phyloP scores from a whole-genome alignment of 2,888 invertebrate species.

The Laspeyria flexula region DNA sequence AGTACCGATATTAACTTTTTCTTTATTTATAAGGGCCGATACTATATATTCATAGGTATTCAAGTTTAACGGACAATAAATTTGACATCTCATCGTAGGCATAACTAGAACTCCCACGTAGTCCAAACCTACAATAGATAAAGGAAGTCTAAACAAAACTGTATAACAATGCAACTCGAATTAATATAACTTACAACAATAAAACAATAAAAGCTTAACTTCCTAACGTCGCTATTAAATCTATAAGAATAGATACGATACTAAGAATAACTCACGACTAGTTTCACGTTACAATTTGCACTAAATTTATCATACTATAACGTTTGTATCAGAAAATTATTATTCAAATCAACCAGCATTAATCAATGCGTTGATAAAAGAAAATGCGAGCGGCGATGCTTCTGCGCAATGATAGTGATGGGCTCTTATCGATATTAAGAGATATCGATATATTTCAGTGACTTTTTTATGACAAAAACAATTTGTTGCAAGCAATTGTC shows the following conservation, averaged over 20 bases:
- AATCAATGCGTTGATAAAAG: conserved; percentile 85
- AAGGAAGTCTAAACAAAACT: neutral
- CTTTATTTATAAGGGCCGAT: too few relatives aligned
- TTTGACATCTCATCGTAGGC: too few relatives aligned
- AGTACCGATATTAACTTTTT: too few relatives aligned
- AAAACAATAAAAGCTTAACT: conserved; percentile 36
- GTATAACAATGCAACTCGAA: conserved; percentile 14
- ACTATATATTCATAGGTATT: too few relatives aligned
- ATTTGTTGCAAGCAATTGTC: too few relatives aligned
- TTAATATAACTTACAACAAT: conserved; percentile 24
- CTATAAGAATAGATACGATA: conserved; percentile 40
- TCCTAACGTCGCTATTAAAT: conserved; percentile 41
- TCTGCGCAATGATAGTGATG: conserved; percentile 64
- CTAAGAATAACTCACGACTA: conserved; percentile 47
- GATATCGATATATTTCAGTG: neutral
- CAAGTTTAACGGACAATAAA: too few relatives aligned
- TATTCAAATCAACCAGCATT: conserved; percentile 85
- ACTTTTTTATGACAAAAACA: neutral
- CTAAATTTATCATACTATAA: conserved; percentile 86
- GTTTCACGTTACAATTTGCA: conserved; percentile 83
- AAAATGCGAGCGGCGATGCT: conserved; percentile 79
- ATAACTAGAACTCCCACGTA: too few relatives aligned
- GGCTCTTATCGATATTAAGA: conserved; percentile 17
- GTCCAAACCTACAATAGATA: neutral
- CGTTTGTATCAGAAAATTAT: conserved; percentile 84